Evolutionary conservation across 2,797 vertebrate species (phyloP).

Genomic region (Serranus cabrilla): DNA sequence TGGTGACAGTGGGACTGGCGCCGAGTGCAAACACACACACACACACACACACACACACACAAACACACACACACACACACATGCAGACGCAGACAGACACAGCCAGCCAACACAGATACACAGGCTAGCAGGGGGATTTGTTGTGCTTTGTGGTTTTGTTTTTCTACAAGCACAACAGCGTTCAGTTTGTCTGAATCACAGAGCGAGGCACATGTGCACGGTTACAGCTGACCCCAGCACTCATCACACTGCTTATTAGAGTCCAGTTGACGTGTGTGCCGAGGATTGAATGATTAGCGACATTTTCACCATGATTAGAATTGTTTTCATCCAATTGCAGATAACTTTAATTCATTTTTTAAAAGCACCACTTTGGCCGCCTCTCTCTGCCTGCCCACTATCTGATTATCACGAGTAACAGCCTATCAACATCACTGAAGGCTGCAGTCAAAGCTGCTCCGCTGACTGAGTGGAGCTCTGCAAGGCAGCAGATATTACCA

Average conservation of each 20-base stretch:
- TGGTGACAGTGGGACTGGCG: slow-evolving; percentile 79
- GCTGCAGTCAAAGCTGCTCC: too few species aligned
- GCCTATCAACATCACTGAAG: too few species aligned
- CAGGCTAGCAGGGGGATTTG: slow-evolving; percentile 69
- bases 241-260: slow-evolving; percentile 15
- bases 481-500: too few species aligned
- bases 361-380: too few species aligned
- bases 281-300: too few species aligned
- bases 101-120: slow-evolving; percentile 55
- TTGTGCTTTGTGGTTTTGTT: slow-evolving; percentile 73
- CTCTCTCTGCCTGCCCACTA: too few species aligned
- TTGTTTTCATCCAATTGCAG: too few species aligned
- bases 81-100: slow-evolving; percentile 22
- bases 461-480: too few species aligned
- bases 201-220: slow-evolving; percentile 36
- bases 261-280: background rate
- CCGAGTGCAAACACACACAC: slow-evolving; percentile 42
- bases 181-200: slow-evolving; percentile 53
- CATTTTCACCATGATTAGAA: too few species aligned
- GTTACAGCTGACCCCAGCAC: slow-evolving; percentile 43
- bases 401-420: too few species aligned
- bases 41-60: slow-evolving; percentile 26
- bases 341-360: too few species aligned
- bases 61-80: slow-evolving; percentile 24
- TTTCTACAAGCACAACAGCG: slow-evolving; percentile 57